phyloP scores from a whole-genome alignment of 2,113 vertebrate genomes.

The Ochotona princeps region DNA sequence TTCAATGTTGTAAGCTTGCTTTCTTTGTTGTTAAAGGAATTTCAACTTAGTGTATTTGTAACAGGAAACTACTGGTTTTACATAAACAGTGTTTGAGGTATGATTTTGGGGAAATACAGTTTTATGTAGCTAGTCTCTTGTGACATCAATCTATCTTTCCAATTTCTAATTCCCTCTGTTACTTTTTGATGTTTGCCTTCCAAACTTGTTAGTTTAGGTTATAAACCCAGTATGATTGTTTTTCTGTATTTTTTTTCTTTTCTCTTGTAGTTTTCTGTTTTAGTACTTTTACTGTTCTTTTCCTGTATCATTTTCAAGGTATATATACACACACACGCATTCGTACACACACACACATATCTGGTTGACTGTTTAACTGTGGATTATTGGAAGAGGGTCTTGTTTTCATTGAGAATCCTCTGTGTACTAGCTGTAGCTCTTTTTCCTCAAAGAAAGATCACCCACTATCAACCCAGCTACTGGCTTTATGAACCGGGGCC shows the following conservation, averaged over 20 bases:
- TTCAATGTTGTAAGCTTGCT: neutral
- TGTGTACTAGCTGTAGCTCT: too few relatives aligned
- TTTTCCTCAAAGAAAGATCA: too few relatives aligned
- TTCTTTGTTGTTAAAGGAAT: neutral
- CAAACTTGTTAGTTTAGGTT: neutral
- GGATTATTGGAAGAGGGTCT: too few relatives aligned
- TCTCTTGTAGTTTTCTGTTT: neutral
- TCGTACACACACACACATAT: too few relatives aligned
- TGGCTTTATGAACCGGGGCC: too few relatives aligned
- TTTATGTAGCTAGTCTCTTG: neutral
- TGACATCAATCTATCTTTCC: too few relatives aligned
- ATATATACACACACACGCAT: too few relatives aligned
- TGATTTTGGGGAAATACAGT: constrained; percentile 13
- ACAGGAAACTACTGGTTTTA: constrained; percentile 26
- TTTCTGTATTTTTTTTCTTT: neutral
- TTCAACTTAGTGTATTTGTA: neutral
- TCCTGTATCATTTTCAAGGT: neutral
- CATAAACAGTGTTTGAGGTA: neutral
- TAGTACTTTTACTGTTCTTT: neutral
- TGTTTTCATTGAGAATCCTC: too few relatives aligned
- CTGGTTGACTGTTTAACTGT: too few relatives aligned
- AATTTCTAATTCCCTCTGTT: neutral
- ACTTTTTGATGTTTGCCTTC: neutral
- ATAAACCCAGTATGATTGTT: neutral
- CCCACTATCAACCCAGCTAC: too few relatives aligned